Evolutionary conservation across 1,140 invertebrate genomes (phyloP).

Genomic region (Pararge aegeria): DNA sequence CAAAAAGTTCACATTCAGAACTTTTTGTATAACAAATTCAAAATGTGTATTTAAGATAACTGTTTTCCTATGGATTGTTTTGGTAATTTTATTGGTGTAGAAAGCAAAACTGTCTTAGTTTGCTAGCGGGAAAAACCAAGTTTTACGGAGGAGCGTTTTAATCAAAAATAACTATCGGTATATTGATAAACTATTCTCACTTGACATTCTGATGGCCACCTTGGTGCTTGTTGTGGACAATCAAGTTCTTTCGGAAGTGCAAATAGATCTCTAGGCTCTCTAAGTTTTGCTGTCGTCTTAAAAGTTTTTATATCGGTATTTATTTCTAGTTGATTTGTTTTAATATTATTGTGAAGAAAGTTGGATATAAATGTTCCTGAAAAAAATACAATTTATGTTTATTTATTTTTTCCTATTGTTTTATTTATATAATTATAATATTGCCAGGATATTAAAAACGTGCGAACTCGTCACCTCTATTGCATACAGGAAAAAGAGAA

Average conservation of each 20-base stretch:
- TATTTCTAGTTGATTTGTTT: slow-evolving; percentile 84
- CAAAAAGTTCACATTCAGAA: too few relatives aligned
- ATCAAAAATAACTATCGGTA: neutral
- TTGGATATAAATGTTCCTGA: slow-evolving; percentile 80
- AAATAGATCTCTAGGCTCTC: slow-evolving; percentile 85
- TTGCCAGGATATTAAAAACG: neutral
- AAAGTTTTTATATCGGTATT: slow-evolving; percentile 83
- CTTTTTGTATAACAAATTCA: too few relatives aligned
- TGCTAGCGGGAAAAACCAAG: too few relatives aligned
- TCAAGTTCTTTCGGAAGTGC: slow-evolving; percentile 84
- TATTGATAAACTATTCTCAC: slow-evolving; percentile 64
- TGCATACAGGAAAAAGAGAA: slow-evolving; percentile 81
- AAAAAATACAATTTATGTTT: slow-evolving; percentile 21
- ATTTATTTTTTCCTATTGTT: neutral
- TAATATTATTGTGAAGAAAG: slow-evolving; percentile 81
- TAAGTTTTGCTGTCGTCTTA: slow-evolving; percentile 82
- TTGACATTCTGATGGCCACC: slow-evolving; percentile 95
- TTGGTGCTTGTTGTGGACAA: slow-evolving; percentile 86
- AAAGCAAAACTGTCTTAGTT: too few relatives aligned
- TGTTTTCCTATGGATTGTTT: too few relatives aligned
- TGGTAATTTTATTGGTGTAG: too few relatives aligned
- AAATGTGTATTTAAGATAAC: too few relatives aligned
- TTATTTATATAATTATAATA: neutral
- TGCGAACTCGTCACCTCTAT: slow-evolving; percentile 61
- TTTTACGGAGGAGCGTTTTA: too few relatives aligned